Base-by-base conservation (phyloP, 2,888 invertebrate species). In the Agrochola circellaris region DNA sequence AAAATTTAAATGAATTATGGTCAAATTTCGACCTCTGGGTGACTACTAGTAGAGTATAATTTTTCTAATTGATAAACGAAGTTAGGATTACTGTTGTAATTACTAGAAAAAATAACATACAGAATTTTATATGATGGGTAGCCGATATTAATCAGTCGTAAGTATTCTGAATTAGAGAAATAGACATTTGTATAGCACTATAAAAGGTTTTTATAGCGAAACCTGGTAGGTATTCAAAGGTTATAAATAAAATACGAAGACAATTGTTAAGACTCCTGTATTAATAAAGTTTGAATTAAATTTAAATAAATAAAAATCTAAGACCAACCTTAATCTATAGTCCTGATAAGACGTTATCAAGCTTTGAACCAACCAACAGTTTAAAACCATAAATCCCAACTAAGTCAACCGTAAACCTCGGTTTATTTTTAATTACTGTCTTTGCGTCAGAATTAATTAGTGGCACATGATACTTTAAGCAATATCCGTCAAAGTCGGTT, bases 401-500 rank as follows among this genome's bases (percentile, higher is more conserved):
- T 67, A 48, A 58, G 34, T 34, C 66, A 73, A 51, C 73, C 62
- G 60, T 65, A 77, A 66, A 68, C 74, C 72, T 72, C 15, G 48
- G 85, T 72, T 74, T 70, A n/a, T 69, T 75, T 87, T 58, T 71
- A 75, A 84, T 75, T 79, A 30, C 73, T 17, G 38, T 51, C 42
- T 61, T 85, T 85, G 71, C 87, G 69, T 72, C 77, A 87, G 67
- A 54, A 60, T 81, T 86, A 86, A 84, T 87, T 83, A 83, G 66
- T 81, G 69, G 83, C 82, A 87, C 82, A 80, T 87, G 84, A 85
- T 87, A 87, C 83, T 87, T 86, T 90, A 73, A 77, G 91, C 85
- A 91, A 91, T 79, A 87, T 88, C 89, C 91, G 88, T 90, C 90
- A 87, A 81, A 80, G 51, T 65, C 77, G 77, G 81, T 68, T 77